Conservation (phyloP, 2,797 vertebrate species). For the Fistularia commersonii region DNA sequence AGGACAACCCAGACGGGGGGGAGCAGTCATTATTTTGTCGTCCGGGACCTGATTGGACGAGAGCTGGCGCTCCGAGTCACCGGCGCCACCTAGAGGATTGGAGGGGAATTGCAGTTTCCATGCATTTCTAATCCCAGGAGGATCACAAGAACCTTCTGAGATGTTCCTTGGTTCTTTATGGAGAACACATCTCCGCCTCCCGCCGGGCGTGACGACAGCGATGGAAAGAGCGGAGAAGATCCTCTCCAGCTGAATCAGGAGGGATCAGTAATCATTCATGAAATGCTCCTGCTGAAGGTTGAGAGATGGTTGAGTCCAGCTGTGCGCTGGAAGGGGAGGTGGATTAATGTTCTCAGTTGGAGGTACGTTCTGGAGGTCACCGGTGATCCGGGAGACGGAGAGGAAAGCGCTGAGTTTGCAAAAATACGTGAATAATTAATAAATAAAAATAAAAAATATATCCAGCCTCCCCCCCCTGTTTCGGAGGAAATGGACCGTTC, state of each 20-base stretch:
- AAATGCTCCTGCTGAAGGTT: slow-evolving; percentile 20
- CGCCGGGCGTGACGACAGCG: too few relatives aligned
- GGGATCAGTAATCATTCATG: slow-evolving; percentile 33
- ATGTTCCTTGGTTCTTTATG: too few relatives aligned
- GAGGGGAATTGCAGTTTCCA: too few relatives aligned
- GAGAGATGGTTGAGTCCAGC: slow-evolving; percentile 26
- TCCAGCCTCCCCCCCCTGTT: slow-evolving; percentile 8
- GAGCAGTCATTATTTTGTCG: slow-evolving; percentile 21
- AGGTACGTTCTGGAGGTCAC: slow-evolving; percentile 28
- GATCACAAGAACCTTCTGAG: too few relatives aligned
- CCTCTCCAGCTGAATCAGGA: slow-evolving; percentile 9
- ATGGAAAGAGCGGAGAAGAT: too few relatives aligned
- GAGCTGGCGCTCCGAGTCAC: too few relatives aligned
- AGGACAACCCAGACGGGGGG: slow-evolving; percentile 15
- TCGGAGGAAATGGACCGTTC: slow-evolving; percentile 3
- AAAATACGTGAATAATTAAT: too few relatives aligned
- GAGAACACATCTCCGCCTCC: too few relatives aligned
- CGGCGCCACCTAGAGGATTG: too few relatives aligned
- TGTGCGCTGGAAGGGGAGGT: slow-evolving; percentile 21
- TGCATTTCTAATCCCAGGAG: too few relatives aligned
- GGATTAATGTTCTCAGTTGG: slow-evolving; percentile 15
- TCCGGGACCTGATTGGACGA: too few relatives aligned
- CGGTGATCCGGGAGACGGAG: neutral
- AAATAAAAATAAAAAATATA: neutral
- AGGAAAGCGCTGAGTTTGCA: slow-evolving; percentile 8